Base-by-base conservation (phyloP, 2,888 invertebrate genomes). In the Kuschelorhynchus macadamiae region DNA sequence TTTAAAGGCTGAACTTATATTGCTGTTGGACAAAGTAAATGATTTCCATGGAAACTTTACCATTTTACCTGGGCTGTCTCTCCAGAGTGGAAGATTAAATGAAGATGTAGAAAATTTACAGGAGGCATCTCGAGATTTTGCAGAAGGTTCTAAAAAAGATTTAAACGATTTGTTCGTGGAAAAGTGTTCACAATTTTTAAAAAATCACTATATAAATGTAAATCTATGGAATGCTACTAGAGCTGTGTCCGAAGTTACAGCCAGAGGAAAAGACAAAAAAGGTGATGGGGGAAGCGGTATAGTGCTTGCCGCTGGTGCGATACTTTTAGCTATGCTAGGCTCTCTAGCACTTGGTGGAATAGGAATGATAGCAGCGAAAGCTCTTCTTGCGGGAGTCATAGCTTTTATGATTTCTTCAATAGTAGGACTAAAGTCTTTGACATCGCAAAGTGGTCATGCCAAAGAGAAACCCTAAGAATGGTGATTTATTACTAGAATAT, bases 351-450 rank as follows among this genome's bases (percentile, higher is more conserved):
- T 83, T 7, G 80, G 82, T 7, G 81, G 86, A 77, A 52, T 52
- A 2, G 92, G 92, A 0, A 82, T 92, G 59, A 83, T 93, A 20
- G 92, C 93, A 4, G 92, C 92, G 8, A 93, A 93, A 80, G 93
- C 93, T 0, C 80, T 93, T 18, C 90, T 93, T 89, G 91, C 92
- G 0, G 92, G 90, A 0, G 80, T 93, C 67, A 89, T 93, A 88
- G 92, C 93, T 0, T 85, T 93, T 0, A 88, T 92, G 72, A 83
- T 93, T 0, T 91, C 92, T 0, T 90, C 90, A 0, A 88, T 92
- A 62, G 86, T 92, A 53, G 92, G 92, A 0, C 83, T 93, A 65
- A 92, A 92, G 76, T 20, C 33, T 12, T 52, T 25, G 36, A 49
- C 25, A 5, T 25, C 25, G 7, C 3, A 7, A 3, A 25, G 25